Conservation (phyloP, 92 coral and sea anemone species). For the Actinostola sp. region DNA sequence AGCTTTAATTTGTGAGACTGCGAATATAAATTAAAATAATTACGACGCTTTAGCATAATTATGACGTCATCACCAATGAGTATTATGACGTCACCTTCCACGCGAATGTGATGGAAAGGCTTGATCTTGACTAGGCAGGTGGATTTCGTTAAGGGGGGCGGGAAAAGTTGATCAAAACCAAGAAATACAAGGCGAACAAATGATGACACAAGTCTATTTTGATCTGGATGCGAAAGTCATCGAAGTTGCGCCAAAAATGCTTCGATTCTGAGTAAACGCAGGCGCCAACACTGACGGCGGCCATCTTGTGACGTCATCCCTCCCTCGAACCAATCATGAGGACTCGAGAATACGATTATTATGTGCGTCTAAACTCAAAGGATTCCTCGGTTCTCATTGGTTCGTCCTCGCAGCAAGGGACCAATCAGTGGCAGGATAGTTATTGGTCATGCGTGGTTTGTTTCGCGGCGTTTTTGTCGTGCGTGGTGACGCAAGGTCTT, state of each 20-base stretch:
- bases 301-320: conserved; percentile 31
- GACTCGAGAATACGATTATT: conserved; percentile 35
- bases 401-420: neutral
- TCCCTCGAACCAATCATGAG: conserved; percentile 42
- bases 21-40: too few relatives aligned
- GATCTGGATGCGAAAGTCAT: neutral
- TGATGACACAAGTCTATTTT: neutral
- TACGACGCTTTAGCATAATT: neutral
- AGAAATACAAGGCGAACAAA: neutral
- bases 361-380: conserved; percentile 27
- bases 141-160: neutral
- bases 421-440: conserved; percentile 26
- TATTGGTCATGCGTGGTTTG: conserved; percentile 44
- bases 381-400: conserved; percentile 29
- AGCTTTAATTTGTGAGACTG: too few relatives aligned
- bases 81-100: conserved; percentile 12
- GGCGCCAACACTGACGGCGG: neutral
- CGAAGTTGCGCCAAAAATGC: neutral
- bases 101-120: neutral
- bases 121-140: too few relatives aligned
- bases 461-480: conserved; percentile 38
- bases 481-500: conserved; percentile 46
- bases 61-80: neutral
- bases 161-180: neutral
- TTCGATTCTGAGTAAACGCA: neutral